Evolutionary conservation across 1,140 invertebrate genomes (phyloP), one percentile per base, ranked within the genome.

Genomic region (Aphelinus certus): DNA sequence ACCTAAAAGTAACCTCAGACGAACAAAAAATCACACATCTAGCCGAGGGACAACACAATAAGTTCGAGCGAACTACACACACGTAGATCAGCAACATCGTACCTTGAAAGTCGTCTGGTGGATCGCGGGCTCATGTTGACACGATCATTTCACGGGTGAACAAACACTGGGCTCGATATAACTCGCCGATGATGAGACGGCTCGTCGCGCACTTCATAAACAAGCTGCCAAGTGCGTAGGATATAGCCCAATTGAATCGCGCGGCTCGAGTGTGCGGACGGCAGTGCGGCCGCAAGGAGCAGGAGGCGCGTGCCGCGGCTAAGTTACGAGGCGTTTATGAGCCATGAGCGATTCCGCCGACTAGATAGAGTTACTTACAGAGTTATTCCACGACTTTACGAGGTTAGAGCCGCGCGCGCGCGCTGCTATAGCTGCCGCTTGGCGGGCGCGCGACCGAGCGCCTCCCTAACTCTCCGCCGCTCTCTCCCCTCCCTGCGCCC

Each of bases 311-410:
- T 87, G 85, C 83, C 84, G 69, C 78, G 62, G 79, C 78, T 86
- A 86, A 87, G 81, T 85, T 87, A 88, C 84, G 83, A 87, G 83
- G 81, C 84, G 84, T 86, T 87, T 86, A 87, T 86, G 83, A 86
- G 82, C 83, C 83, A 87, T 86, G 82, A 85, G 83, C 83, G 83
- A 85, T 86, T 83, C 81, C 77, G 78, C 74, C 78, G 75, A 81
- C 75, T 80, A 83, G 82, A 86, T 82, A 83, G 81, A 84, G 83
- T 84, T 81, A 84, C 81, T 84, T 82, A 82, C 79, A 80, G 81
- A 86, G 82, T 85, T 84, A 84, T 85, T 87, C 83, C 83, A 82
- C 83, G 78, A 85, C 80, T 83, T 82, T 83, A 72, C 74, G 76
- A 79, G 80, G 64, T 71, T 76, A 77, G 76, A 78, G 79, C 75